Percentiles rank a stretch among this genome's conserved stretches.
Evolutionary conservation across 2,113 vertebrate genomes (phyloP).

Genomic region (Tauraco erythrolophus): DNA sequence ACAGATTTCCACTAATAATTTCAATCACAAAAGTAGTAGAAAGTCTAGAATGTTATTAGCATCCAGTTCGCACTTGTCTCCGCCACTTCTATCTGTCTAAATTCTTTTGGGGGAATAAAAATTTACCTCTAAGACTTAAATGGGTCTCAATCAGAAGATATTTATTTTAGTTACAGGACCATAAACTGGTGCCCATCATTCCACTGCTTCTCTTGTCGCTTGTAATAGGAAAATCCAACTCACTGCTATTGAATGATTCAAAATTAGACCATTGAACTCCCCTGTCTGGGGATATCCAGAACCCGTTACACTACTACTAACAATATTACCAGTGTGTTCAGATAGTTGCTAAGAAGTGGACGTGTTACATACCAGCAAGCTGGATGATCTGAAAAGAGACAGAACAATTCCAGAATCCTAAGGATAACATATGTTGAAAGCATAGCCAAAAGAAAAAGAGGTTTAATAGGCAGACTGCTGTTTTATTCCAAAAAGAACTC

Average conservation of each 20-base stretch:
- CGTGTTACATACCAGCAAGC: not conserved
- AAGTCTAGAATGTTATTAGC: conserved; percentile 12
- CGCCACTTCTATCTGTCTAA: conserved; percentile 24
- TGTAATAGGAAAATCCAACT: conserved; percentile 30
- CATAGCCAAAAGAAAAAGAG: not conserved
- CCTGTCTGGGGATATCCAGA: not conserved
- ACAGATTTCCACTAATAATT: conserved; percentile 43
- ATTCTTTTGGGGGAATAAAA: conserved; percentile 39
- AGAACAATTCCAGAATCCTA: not conserved
- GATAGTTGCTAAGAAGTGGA: not conserved
- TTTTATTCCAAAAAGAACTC: not conserved
- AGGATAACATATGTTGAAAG: not conserved
- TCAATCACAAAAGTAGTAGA: conserved; percentile 10
- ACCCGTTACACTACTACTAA: not conserved
- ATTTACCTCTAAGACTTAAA: conserved; percentile 31
- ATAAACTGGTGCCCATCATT: conserved; percentile 46
- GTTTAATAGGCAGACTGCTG: not conserved
- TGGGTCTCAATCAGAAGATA: not conserved
- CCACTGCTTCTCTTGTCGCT: conserved; percentile 1
- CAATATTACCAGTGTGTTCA: not conserved
- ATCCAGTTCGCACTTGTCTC: conserved; percentile 6
- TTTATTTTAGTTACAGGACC: conserved; percentile 40
- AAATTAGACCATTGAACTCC: not conserved
- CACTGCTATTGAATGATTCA: not conserved
- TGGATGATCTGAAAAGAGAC: not conserved